A percentile compares a stretch with the other conserved stretches of the same genome.
These are phyloP conservation scores for Campopleginae sp. DNA, from an alignment of 2,888 invertebrate genomes.

Conservation along the genomic window DNA sequence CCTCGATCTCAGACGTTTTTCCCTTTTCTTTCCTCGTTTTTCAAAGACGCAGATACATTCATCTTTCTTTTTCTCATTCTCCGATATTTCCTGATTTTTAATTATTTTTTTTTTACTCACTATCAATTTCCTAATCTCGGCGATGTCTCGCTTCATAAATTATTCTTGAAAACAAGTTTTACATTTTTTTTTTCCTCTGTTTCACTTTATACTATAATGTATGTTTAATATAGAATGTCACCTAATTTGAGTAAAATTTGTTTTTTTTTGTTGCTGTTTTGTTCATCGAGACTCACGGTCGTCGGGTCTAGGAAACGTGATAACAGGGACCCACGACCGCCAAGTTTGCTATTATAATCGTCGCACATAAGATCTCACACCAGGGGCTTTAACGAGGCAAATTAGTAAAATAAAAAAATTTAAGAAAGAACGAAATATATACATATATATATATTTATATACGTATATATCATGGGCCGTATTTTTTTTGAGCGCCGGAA, in stretches of 20 bases:
- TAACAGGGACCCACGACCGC: conserved; percentile 79
- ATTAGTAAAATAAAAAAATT: conserved; percentile 71
- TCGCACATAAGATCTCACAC: conserved; percentile 74
- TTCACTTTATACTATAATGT: conserved; percentile 78
- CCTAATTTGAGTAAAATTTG: conserved; percentile 79
- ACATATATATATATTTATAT: conserved; percentile 9
- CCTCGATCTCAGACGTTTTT: conserved; percentile 77
- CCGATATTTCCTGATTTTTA: conserved; percentile 40
- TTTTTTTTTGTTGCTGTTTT: conserved; percentile 54
- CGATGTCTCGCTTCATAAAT: conserved; percentile 80
- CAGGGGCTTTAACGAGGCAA: conserved; percentile 82
- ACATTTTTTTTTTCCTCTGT: conserved; percentile 73
- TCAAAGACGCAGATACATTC: conserved; percentile 60
- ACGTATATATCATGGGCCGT: conserved; percentile 34
- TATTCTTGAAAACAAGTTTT: conserved; percentile 77
- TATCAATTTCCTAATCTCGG: conserved; percentile 79
- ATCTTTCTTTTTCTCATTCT: conserved; percentile 63
- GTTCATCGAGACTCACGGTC: conserved; percentile 71
- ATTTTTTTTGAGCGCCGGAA: conserved; percentile 30
- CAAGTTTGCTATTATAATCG: conserved; percentile 63
- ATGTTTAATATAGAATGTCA: conserved; percentile 79
- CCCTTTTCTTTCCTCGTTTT: conserved; percentile 72
- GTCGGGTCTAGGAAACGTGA: conserved; percentile 77
- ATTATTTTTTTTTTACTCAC: conserved; percentile 46
- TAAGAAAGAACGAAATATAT: conserved; percentile 47